Conservation (phyloP, 2,113 vertebrate genomes). For the Mormyrus iriodes region DNA sequence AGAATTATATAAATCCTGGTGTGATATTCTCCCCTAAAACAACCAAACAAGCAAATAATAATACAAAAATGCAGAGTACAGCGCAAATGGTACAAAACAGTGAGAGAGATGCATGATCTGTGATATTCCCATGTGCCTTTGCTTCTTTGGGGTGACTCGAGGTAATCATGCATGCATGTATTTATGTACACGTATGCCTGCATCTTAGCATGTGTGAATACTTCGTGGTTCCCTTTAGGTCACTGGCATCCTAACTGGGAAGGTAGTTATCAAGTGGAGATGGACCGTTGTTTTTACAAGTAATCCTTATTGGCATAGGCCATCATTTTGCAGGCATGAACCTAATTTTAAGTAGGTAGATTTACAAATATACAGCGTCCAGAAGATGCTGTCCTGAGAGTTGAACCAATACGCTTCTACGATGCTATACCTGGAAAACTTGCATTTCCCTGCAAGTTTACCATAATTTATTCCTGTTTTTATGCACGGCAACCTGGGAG, state of each 20-base stretch:
- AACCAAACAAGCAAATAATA: background rate
- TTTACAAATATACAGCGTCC: background rate
- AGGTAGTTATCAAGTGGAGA: background rate
- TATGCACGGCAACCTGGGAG: background rate
- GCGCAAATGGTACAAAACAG: background rate
- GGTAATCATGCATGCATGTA: background rate
- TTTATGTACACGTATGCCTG: background rate
- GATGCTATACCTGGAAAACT: background rate
- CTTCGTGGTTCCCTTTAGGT: background rate
- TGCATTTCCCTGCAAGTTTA: conserved; percentile 6
- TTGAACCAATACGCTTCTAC: background rate
- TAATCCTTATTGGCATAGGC: background rate
- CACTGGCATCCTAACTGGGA: background rate
- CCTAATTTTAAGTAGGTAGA: background rate
- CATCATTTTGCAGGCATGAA: background rate
- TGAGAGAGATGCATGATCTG: background rate
- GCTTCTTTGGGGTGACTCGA: background rate
- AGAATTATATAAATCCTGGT: background rate
- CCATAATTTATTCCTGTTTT: conserved; percentile 3
- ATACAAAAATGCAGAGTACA: background rate
- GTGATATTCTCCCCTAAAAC: background rate
- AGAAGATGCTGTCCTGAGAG: background rate
- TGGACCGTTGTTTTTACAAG: background rate
- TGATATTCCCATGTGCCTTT: background rate
- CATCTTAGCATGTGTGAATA: background rate